Base-by-base conservation (phyloP, 2,797 vertebrate genomes). In the Moxostoma hubbsi region DNA sequence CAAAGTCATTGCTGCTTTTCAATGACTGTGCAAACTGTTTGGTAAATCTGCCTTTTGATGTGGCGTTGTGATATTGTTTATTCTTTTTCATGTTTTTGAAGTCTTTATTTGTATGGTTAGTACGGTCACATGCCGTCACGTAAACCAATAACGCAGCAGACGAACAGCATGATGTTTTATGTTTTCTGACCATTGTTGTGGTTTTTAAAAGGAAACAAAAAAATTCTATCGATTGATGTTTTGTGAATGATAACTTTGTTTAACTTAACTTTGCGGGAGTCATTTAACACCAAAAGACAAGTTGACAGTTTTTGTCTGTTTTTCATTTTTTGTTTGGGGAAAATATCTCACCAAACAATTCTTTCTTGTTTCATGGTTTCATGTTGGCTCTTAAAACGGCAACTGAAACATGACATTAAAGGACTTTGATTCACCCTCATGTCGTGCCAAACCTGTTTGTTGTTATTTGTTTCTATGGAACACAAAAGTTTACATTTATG, bases 111-210 rank as follows among this genome's bases (percentile, higher is more conserved):
- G 58, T 63, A 49, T 46, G 57, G 58, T 57, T 47, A 62, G 71
- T 51, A 18, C 4, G 0, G 12, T 10, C 9, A 6, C 13, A 45
- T 64, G 6, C 45, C 7, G 6, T 57, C 64, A 43, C 57, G 13
- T 61, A 62, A 49, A 46, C 24, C n/a, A 1, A 46, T 10, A 70
- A 54, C 13, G 57, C 61, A 53, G 49, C 49, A 54, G 66, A 45
- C 36, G 49, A 45, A 46, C 7, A 9, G 16, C 11, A 11, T 5
- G 57, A 62, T 78, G 76, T 69, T 77, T 62, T 50, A 63, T 70
- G 76, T 78, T 78, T 71, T 57, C 15, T 11, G 59, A 78, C 63
- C 67, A 78, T 54, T 53, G 8, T 63, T 4, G 7, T 5, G 24
- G 58, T 77, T 69, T 67, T 16, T 8, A 15, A 1, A 5, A 1